phyloP scores from a whole-genome alignment of 2,888 invertebrate species.

The Serripes groenlandicus region DNA sequence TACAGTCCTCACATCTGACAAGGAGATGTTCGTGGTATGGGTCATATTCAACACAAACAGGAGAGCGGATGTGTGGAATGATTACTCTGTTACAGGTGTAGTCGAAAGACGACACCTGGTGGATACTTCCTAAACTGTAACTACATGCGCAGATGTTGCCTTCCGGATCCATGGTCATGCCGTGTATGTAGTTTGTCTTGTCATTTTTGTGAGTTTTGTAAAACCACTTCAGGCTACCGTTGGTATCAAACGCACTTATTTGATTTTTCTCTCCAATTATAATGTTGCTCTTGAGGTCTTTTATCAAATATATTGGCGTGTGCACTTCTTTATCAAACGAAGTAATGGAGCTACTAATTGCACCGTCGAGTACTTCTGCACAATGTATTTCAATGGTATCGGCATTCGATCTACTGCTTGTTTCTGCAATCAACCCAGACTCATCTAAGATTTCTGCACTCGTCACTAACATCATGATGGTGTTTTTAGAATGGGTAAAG shows the following conservation, averaged over 20 bases:
- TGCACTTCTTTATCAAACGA: background rate
- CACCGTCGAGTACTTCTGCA: background rate
- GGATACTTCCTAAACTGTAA: background rate
- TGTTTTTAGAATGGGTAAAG: background rate
- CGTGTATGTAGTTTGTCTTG: background rate
- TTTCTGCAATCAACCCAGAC: background rate
- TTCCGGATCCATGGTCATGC: background rate
- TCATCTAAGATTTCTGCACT: too few relatives aligned
- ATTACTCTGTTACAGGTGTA: constrained; percentile 1
- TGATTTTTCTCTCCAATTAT: background rate
- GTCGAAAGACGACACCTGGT: background rate
- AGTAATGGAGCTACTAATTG: background rate
- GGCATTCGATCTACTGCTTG: background rate
- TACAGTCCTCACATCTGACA: background rate
- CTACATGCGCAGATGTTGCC: background rate
- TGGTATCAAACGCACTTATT: background rate
- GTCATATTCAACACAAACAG: background rate
- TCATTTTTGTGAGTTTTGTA: background rate
- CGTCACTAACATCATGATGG: background rate
- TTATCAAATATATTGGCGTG: background rate
- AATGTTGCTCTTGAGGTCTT: background rate
- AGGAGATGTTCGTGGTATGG: background rate
- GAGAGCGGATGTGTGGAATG: background rate
- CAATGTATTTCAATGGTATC: background rate
- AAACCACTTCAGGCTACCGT: background rate